Conservation (phyloP, 2,797 vertebrate genomes). For the Enteromius mattozi region DNA sequence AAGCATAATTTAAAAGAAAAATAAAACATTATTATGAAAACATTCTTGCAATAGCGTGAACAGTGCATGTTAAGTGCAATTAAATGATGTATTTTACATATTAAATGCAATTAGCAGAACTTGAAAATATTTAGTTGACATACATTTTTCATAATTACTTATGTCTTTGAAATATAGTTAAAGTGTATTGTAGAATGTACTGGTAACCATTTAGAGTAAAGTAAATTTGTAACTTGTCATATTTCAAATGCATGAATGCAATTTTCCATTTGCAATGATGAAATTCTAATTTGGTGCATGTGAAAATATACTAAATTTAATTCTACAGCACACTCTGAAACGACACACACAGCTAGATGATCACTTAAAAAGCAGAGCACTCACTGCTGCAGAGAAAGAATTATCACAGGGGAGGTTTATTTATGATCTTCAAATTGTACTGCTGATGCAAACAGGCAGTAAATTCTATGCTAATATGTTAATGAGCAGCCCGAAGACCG, state of each 20-base stretch:
- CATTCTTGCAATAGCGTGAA: neutral
- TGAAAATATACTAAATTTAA: neutral
- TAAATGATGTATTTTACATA: too few species aligned
- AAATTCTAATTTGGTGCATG: neutral
- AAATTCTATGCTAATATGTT: constrained; percentile 34
- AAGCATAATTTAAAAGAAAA: neutral
- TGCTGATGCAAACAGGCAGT: constrained; percentile 35
- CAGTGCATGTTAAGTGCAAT: too few species aligned
- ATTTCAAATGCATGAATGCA: neutral
- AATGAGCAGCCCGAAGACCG: constrained; percentile 28
- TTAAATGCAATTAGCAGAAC: neutral
- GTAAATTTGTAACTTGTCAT: neutral
- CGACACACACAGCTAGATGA: neutral
- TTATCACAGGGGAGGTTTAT: constrained; percentile 36
- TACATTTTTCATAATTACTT: neutral
- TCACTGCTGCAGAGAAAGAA: constrained; percentile 27
- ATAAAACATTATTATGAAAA: too few species aligned
- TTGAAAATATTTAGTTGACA: neutral
- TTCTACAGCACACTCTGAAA: neutral
- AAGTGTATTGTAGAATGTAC: neutral
- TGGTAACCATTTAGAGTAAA: neutral
- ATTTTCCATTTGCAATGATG: too few species aligned
- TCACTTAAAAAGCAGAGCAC: constrained; percentile 16
- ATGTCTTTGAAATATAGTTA: neutral
- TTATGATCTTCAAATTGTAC: constrained; percentile 28